Base-by-base conservation (phyloP, 2,888 invertebrate genomes). In the Drosophila limbata region DNA sequence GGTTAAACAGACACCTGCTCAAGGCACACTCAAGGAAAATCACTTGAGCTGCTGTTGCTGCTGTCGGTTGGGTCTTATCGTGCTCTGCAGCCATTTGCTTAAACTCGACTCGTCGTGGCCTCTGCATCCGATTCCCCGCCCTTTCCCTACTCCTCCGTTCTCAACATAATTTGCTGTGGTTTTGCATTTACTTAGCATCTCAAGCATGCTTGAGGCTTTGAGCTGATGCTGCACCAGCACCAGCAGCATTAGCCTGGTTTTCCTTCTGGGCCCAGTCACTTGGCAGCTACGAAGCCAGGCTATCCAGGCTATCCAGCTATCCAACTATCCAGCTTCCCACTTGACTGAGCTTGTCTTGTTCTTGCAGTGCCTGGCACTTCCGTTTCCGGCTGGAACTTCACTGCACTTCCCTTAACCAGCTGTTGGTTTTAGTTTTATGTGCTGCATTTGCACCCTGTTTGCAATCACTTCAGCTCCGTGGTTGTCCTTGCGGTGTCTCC, bases 1-100 rank as follows among this genome's bases (percentile, higher is more conserved):
- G 84, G 88, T 85, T 84, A 85, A 88, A 85, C 84, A 85, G 88
- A 84, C 84, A 88, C 86, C 84, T 88, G 84, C 84, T 88, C 85
- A 69, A 69, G 88, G 77, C 73, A 67, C 70, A 77, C 87, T 86
- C 87, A 52, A 70, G 81, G 56, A 69, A 79, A 87, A 84, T 84
- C 84, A 84, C 88, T 84, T 84, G 83, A 87, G 88, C 69, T 72
- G 78, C 69, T 74, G 61, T 40, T 55, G 42, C 13, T 4, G 2
- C 35, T 35, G 33, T 28, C 42, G 39, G 53, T n/a, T 55, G 44
- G 50, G 48, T 44, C 69, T 72, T 79, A 72, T 72, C 74, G 60
- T 45, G 47, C 56, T 44, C 40, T 55, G 53, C 62, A 62, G 78
- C 64, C 74, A 59, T 78, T 77, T 53, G 50, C 59, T 44, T 67